These are phyloP conservation scores for Galagoides demidoff DNA, from an alignment of 2,797 vertebrate genomes.

Conservation along the genomic window DNA sequence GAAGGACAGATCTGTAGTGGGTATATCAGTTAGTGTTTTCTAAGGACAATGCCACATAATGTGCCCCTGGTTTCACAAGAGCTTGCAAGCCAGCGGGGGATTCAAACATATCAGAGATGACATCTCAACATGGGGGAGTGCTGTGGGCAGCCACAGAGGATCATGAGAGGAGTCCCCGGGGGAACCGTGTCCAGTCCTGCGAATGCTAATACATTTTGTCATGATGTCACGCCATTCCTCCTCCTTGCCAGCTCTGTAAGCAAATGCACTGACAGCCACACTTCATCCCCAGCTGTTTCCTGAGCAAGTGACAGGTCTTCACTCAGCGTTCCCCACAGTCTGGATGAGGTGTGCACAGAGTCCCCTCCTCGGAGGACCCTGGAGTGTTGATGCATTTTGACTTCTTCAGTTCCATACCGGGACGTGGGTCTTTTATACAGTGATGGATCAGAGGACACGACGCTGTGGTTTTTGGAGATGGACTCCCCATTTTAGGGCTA, in stretches of 20 bases:
- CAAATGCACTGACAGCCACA: background rate
- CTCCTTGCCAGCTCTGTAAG: background rate
- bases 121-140: background rate
- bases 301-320: background rate
- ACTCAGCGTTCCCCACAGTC: background rate
- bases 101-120: background rate
- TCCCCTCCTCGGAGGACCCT: background rate
- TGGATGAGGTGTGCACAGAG: background rate
- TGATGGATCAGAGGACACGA: background rate
- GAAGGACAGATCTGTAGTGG: background rate
- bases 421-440: background rate
- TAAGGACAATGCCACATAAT: background rate
- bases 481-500: background rate
- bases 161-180: background rate
- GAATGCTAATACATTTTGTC: constrained; percentile 9
- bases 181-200: background rate
- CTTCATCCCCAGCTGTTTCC: background rate
- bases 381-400: background rate
- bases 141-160: background rate
- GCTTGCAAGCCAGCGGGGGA: background rate
- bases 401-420: background rate
- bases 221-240: background rate
- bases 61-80: background rate
- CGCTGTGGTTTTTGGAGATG: background rate
- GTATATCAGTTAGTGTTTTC: background rate